phyloP scores from a whole-genome alignment of 2,888 invertebrate genomes.

The Amphipyra tragopoginis region DNA sequence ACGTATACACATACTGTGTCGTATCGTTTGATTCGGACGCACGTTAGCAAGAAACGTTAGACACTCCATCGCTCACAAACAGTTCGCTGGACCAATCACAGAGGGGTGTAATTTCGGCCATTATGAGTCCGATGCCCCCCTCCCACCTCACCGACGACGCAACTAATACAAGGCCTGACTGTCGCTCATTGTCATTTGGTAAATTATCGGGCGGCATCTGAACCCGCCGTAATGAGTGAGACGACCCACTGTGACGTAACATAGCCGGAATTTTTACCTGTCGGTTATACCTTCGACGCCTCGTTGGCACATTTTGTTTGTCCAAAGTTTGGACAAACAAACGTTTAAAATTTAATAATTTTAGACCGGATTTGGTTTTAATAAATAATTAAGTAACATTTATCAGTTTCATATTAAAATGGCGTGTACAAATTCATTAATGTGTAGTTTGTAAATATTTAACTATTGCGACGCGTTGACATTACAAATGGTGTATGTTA shows the following conservation, averaged over 20 bases:
- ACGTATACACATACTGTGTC: background rate
- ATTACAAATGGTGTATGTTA: conserved; percentile 20
- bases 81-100: conserved; percentile 62
- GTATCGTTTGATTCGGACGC: conserved; percentile 39
- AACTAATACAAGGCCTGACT: conserved; percentile 62
- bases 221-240: conserved; percentile 49
- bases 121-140: conserved; percentile 39
- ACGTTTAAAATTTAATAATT: conserved; percentile 8
- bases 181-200: conserved; percentile 64
- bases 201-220: conserved; percentile 59
- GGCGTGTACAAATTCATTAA: conserved; percentile 5
- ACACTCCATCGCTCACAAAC: conserved; percentile 61
- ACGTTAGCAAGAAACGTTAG: conserved; percentile 57
- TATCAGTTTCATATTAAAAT: conserved; percentile 1
- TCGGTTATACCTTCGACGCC: conserved; percentile 23
- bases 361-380: conserved; percentile 6
- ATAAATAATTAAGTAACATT: conserved; percentile 9
- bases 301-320: conserved; percentile 22
- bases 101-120: conserved; percentile 59
- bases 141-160: conserved; percentile 36
- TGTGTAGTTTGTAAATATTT: conserved; percentile 8
- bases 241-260: conserved; percentile 33
- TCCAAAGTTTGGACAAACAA: too few species aligned
- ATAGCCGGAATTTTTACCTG: conserved; percentile 48
- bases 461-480: conserved; percentile 16